Percentiles rank a stretch among this genome's conserved stretches.
phyloP scores from a whole-genome alignment of 2,888 invertebrate genomes.

The Andricus curvator region DNA sequence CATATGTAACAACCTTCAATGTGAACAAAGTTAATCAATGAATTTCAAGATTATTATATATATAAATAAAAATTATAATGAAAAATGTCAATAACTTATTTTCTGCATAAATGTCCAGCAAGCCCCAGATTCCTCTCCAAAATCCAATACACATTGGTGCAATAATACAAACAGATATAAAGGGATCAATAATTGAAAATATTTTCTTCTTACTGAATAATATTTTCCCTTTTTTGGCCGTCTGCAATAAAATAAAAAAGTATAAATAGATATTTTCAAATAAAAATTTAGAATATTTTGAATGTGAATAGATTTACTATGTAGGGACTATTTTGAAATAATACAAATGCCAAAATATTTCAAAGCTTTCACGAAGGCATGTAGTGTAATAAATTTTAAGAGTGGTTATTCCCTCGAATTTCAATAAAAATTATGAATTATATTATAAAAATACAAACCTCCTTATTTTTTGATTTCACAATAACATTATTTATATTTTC shows the following conservation, averaged over 20 bases:
- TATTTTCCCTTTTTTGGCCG: not conserved
- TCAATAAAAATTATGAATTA: not conserved
- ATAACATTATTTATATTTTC: not conserved
- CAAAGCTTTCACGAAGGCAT: no score
- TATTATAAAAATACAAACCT: slow-evolving; percentile 12
- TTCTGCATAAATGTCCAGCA: slow-evolving; percentile 77
- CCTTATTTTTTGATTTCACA: not conserved
- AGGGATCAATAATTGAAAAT: slow-evolving; percentile 75
- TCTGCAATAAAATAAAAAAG: not conserved
- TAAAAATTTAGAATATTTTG: not conserved
- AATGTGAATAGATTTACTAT: no score
- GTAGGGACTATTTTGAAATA: no score
- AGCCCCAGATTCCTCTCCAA: slow-evolving; percentile 81
- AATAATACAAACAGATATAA: slow-evolving; percentile 77
- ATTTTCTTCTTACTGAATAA: slow-evolving; percentile 41
- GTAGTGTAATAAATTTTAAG: not conserved
- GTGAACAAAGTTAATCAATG: no score
- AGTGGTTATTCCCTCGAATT: no score
- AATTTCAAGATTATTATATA: no score
- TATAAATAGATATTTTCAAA: not conserved
- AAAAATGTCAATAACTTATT: slow-evolving; percentile 7
- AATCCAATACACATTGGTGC: slow-evolving; percentile 80
- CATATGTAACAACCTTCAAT: no score
- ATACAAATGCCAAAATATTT: no score
- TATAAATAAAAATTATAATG: not conserved